Evolutionary conservation across 2,113 vertebrate genomes (phyloP).

Genomic region (Mustela nigripes): DNA sequence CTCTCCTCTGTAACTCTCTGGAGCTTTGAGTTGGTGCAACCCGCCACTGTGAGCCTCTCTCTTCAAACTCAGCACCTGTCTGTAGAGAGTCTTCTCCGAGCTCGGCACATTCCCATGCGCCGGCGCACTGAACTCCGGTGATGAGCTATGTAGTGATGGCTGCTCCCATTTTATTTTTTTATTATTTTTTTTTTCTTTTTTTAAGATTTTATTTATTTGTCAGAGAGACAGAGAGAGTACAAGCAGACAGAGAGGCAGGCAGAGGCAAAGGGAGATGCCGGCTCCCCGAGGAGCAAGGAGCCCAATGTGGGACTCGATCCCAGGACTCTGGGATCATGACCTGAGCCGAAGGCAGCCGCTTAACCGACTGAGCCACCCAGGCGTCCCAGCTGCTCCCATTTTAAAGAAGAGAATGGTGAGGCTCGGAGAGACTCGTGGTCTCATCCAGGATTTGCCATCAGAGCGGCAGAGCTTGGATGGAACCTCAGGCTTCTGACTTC

Average conservation of each 20-base stretch:
- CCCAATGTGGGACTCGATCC: no score
- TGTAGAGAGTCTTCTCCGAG: background rate
- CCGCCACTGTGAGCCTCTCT: background rate
- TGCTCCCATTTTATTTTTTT: no score
- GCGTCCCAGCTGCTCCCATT: background rate
- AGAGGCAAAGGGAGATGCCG: no score
- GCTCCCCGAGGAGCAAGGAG: no score
- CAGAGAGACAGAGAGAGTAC: no score
- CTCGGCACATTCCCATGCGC: fast-evolving
- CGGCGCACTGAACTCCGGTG: background rate
- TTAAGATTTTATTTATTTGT: no score
- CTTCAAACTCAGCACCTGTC: background rate
- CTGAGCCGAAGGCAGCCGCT: no score
- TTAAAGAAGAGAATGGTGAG: background rate
- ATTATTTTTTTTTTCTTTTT: no score
- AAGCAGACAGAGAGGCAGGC: no score
- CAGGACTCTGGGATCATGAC: no score
- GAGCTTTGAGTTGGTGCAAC: background rate
- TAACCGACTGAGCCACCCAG: no score
- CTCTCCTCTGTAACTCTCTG: background rate
- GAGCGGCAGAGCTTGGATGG: background rate
- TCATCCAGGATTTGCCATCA: background rate
- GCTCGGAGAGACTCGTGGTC: background rate
- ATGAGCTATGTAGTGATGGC: background rate
- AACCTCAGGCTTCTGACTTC: background rate